Percentiles rank a stretch among this genome's conserved stretches.
Conservation (phyloP, 2,113 vertebrate species). For the Heterotilapia buettikoferi region DNA sequence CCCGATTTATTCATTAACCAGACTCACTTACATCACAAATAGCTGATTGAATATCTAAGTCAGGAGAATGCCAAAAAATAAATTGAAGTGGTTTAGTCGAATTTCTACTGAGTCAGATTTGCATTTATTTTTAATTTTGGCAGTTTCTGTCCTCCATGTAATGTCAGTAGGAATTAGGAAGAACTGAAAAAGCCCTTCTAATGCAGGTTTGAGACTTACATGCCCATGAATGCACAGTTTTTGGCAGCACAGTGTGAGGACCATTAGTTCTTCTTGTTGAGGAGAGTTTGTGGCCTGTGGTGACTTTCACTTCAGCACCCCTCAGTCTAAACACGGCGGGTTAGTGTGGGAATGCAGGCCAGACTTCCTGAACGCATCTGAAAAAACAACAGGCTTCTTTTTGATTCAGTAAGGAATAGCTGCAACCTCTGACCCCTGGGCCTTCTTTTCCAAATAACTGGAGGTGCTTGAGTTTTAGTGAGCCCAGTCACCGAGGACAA, state of each 20-base stretch:
- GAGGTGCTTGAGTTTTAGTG: background rate
- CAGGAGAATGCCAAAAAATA: background rate
- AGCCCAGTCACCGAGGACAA: background rate
- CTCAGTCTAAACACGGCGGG: background rate
- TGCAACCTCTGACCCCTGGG: background rate
- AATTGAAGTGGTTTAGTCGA: rapidly evolving
- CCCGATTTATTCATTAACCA: background rate
- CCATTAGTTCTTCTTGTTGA: background rate
- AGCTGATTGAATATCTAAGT: background rate
- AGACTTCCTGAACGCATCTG: background rate
- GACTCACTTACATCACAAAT: background rate
- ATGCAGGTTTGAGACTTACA: background rate
- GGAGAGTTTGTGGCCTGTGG: background rate
- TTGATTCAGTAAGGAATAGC: background rate
- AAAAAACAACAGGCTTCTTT: background rate
- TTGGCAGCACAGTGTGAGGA: background rate
- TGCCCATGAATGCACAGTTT: background rate
- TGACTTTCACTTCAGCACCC: background rate
- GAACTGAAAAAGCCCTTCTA: background rate
- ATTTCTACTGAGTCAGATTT: background rate
- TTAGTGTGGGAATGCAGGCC: background rate
- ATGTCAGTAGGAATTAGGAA: background rate
- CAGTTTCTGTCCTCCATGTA: rapidly evolving
- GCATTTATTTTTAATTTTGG: background rate
- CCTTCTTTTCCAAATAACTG: background rate